phyloP scores from a whole-genome alignment of 2,888 invertebrate genomes.

The Argyra leucocephala region DNA sequence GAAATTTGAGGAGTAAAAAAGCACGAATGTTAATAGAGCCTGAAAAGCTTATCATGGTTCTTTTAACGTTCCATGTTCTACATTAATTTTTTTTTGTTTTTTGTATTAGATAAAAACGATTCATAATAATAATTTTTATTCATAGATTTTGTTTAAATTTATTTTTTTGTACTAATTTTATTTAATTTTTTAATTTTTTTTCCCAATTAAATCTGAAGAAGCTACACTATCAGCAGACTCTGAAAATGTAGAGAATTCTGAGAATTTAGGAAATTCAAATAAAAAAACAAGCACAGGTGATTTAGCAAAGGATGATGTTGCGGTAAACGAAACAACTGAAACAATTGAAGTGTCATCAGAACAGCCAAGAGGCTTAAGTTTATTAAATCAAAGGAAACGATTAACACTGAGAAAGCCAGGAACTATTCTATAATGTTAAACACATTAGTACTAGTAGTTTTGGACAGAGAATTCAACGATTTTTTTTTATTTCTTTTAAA shows the following conservation, averaged over 20 bases:
- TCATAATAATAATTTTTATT: neutral
- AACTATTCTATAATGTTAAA: slow-evolving; percentile 43
- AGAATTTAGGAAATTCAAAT: slow-evolving; percentile 14
- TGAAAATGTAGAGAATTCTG: slow-evolving; percentile 23
- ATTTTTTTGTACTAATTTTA: too few species aligned
- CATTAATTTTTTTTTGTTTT: neutral
- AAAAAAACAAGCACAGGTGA: slow-evolving; percentile 30
- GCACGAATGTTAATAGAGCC: too few species aligned
- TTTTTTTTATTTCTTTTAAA: too few species aligned
- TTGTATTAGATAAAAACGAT: too few species aligned
- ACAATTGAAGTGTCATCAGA: slow-evolving; percentile 47
- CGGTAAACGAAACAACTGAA: slow-evolving; percentile 43
- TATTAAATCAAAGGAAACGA: slow-evolving; percentile 61
- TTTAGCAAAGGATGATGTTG: slow-evolving; percentile 38
- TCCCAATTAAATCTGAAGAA: slow-evolving; percentile 18
- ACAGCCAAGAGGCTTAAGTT: slow-evolving; percentile 55
- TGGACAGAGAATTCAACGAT: too few species aligned
- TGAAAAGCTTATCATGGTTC: too few species aligned
- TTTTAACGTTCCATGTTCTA: too few species aligned
- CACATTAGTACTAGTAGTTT: too few species aligned
- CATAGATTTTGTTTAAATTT: too few species aligned
- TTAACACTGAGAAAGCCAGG: slow-evolving; percentile 53
- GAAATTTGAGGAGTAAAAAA: too few species aligned
- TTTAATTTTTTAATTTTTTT: too few species aligned
- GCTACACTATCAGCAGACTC: slow-evolving; percentile 26